Conservation (phyloP, 2,113 vertebrate species). For the Boleophthalmus pectinirostris region DNA sequence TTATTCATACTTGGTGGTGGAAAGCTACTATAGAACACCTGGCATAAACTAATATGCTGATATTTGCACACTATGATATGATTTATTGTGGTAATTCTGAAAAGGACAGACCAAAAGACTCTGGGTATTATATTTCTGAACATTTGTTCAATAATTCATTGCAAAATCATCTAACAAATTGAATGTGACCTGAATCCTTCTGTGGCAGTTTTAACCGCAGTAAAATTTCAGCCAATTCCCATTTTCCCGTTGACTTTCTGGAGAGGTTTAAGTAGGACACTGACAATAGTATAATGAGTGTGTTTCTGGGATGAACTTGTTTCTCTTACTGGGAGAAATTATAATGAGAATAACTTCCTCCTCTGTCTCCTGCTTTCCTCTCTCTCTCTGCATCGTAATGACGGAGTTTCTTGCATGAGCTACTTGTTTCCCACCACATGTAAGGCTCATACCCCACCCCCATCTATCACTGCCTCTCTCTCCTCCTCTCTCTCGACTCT, state of each 20-base stretch:
- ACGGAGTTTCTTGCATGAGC: constrained; percentile 55
- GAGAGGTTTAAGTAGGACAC: constrained; percentile 44
- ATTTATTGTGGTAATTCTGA: not conserved
- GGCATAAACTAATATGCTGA: not conserved
- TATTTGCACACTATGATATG: not conserved
- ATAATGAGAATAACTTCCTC: constrained; percentile 47
- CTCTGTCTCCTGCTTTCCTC: constrained; percentile 41
- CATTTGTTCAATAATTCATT: not conserved
- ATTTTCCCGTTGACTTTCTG: constrained; percentile 29
- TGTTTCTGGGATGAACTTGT: constrained; percentile 40
- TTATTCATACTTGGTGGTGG: no score
- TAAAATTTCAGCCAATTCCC: constrained; percentile 1
- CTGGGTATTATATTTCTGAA: not conserved
- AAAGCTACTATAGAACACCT: not conserved
- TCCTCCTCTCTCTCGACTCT: constrained; percentile 24
- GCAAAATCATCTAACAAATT: not conserved
- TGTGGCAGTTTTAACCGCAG: not conserved
- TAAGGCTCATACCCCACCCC: constrained; percentile 36
- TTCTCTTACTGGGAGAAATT: constrained; percentile 38
- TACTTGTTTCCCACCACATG: constrained; percentile 59
- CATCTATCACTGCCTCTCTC: constrained; percentile 20
- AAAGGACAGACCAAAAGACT: not conserved
- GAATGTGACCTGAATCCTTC: constrained; percentile 1
- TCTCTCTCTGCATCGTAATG: constrained; percentile 51
- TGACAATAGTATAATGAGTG: constrained; percentile 43